phyloP scores from a whole-genome alignment of 2,888 invertebrate genomes.

The Allygus modestus region DNA sequence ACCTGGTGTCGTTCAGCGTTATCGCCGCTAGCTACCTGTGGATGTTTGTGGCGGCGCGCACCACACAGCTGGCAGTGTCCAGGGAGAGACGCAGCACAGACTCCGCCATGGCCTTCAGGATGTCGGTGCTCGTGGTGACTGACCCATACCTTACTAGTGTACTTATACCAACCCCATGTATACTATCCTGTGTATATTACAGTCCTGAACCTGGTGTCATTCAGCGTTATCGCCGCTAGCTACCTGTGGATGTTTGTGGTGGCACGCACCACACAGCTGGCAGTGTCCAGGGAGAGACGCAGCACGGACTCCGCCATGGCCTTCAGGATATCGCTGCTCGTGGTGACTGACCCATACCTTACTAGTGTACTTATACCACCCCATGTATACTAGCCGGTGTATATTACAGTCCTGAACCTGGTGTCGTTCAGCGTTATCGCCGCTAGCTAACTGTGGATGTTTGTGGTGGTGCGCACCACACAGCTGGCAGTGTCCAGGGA shows the following conservation, averaged over 20 bases:
- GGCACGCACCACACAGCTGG: conserved; percentile 72
- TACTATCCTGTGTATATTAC: too few relatives aligned
- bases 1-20: conserved; percentile 75
- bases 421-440: conserved; percentile 75
- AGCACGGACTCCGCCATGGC: too few relatives aligned
- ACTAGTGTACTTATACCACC: too few relatives aligned
- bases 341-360: too few relatives aligned
- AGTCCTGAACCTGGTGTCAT: conserved; percentile 75
- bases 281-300: not conserved
- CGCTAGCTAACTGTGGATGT: conserved; percentile 76
- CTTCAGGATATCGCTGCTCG: too few relatives aligned
- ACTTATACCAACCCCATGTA: too few relatives aligned
- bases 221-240: conserved; percentile 75
- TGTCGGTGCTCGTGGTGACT: too few relatives aligned
- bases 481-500: not conserved
- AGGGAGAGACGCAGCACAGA: not conserved
- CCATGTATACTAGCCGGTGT: too few relatives aligned
- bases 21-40: conserved; percentile 76
- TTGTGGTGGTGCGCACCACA: conserved; percentile 74
- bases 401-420: conserved; percentile 74
- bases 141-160: too few relatives aligned
- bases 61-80: conserved; percentile 56
- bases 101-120: too few relatives aligned
- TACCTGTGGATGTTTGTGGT: conserved; percentile 77
- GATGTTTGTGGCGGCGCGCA: conserved; percentile 76